Evolutionary conservation across 1,140 invertebrate species (phyloP).

Genomic region (Dryas iulia): DNA sequence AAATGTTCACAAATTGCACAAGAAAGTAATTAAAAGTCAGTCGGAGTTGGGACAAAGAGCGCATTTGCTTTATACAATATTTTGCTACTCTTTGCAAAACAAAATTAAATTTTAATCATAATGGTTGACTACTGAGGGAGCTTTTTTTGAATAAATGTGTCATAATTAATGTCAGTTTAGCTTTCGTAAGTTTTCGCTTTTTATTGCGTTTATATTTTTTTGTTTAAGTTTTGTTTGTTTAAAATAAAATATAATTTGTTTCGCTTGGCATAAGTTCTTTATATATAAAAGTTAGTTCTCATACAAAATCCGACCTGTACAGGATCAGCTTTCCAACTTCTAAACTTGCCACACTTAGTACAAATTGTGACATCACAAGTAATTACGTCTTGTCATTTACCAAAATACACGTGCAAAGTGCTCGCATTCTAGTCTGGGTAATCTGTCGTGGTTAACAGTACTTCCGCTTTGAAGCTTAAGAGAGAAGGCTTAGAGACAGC

Average conservation of each 20-base stretch:
- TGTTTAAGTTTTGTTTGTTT: too few species aligned
- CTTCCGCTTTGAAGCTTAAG: not conserved
- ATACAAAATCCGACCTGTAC: too few species aligned
- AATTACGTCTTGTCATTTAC: not conserved
- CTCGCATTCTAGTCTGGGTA: not conserved
- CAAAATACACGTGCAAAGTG: not conserved
- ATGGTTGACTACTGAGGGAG: not conserved
- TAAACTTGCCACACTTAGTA: not conserved
- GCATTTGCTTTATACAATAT: not conserved
- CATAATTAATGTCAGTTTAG: too few species aligned
- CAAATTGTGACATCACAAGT: not conserved
- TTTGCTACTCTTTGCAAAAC: not conserved
- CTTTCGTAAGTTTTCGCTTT: too few species aligned
- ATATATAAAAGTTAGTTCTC: too few species aligned
- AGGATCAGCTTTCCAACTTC: not conserved
- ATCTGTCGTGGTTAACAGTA: not conserved
- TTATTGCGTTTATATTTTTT: too few species aligned
- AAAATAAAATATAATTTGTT: too few species aligned
- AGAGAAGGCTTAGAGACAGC: not conserved
- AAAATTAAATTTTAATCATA: not conserved
- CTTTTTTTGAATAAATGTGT: too few species aligned
- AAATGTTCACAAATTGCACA: conserved; percentile 15
- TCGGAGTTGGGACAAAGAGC: not conserved
- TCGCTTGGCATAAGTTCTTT: too few species aligned
- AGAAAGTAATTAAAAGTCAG: conserved; percentile 14